A percentile compares a stretch with the other conserved stretches of the same genome.
Evolutionary conservation across 2,888 invertebrate species (phyloP).

Genomic region (Eupithecia vulgata): DNA sequence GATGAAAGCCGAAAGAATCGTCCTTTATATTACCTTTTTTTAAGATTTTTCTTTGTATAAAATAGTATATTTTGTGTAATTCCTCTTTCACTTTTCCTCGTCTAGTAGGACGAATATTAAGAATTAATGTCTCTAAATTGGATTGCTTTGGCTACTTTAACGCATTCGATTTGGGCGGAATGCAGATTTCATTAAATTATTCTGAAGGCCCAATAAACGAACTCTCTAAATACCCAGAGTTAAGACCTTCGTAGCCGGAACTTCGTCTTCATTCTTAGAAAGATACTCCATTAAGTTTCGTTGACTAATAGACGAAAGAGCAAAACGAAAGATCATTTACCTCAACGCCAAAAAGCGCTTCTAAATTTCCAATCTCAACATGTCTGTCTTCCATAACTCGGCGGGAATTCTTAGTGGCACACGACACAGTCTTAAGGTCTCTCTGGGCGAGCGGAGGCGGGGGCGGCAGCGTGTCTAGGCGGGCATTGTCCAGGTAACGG

Average conservation of each 20-base stretch:
- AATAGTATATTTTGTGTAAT: too few species aligned
- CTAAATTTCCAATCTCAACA: constrained; percentile 92
- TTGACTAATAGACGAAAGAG: background rate
- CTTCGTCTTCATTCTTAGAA: background rate
- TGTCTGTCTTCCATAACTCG: constrained; percentile 97
- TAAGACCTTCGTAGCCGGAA: background rate
- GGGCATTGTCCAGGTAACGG: constrained; percentile 87
- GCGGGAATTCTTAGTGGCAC: constrained; percentile 91
- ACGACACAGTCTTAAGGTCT: constrained; percentile 84
- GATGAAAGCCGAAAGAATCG: too few species aligned
- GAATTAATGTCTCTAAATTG: too few species aligned
- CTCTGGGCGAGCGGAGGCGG: constrained; percentile 82
- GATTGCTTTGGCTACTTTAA: too few species aligned
- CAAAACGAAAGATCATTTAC: constrained; percentile 65
- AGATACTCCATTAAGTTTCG: background rate
- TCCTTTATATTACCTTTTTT: too few species aligned
- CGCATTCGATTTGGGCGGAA: too few species aligned
- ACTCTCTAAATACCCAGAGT: background rate
- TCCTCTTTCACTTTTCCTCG: too few species aligned
- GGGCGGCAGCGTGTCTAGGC: constrained; percentile 85
- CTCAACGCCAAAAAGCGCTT: constrained; percentile 91
- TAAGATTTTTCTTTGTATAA: too few species aligned
- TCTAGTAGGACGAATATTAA: too few species aligned
- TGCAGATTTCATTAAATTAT: too few species aligned
- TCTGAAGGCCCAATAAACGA: background rate